Base-by-base conservation (phyloP, 1,140 invertebrate genomes). In the Oncopeltus fasciatus region DNA sequence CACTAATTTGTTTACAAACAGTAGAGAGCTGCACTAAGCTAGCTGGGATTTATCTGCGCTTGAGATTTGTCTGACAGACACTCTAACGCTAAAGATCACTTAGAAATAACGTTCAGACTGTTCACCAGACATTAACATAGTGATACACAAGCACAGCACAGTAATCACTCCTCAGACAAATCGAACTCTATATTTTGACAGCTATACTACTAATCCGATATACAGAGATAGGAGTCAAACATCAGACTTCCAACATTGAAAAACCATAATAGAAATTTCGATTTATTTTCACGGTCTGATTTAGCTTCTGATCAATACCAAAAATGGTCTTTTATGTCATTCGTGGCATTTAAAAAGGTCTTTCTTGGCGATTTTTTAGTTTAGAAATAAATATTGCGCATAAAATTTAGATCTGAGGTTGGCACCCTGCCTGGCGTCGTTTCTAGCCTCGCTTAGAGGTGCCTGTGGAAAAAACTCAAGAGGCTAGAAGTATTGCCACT, bases 1-100 rank as follows among this genome's bases (percentile, higher is more conserved):
- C 26, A 33, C 18, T 57, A 60, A 62, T 31, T 62, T 62, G 61
- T 62, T 62, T 62, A 62, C 61, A 62, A 62, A 62, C 61, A 62
- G 51, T 33, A 43, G 51, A 27, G 18, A 24, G 49, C 49, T 53
- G 3, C 49, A 8, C 21, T 24, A 14, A 38, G 31, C 31, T 26
- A 27, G 24, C 21, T 46, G 44, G 18, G 44, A 4, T 20, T 20
- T 46, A 46, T 20, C 44, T 46, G 21, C 44, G 44, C 21, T 18
- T 2, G 21, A 46, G n/a, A 46, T 20, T 46, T n/a, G 16, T 24
- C 51, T 56, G 24, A 26, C 51, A n/a, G 16, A 27, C 5, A 26
- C n/a, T n/a, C n/a, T n/a, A n/a, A n/a, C n/a, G n/a, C n/a, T n/a
- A n/a, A n/a, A n/a, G n/a, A n/a, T n/a, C n/a, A n/a, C 1, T 49